phyloP scores from a whole-genome alignment of 1,140 invertebrate species.

The Cydia amplana region DNA sequence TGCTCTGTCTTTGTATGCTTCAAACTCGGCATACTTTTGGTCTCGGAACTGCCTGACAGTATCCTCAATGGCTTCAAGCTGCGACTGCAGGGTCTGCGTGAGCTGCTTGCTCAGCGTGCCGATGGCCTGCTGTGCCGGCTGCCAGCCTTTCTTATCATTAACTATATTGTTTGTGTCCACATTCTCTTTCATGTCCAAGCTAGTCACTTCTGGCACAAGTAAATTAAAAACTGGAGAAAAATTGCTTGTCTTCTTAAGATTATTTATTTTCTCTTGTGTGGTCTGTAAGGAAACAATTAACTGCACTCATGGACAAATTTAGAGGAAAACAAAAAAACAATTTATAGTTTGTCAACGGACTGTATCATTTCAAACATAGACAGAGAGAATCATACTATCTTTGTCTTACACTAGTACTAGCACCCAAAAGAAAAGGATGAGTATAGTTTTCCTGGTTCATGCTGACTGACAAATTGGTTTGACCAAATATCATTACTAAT shows the following conservation, averaged over 20 bases:
- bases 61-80: conserved; percentile 72
- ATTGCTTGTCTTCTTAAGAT: conserved; percentile 66
- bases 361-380: too few species aligned
- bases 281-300: conserved; percentile 59
- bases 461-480: too few species aligned
- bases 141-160: conserved; percentile 52
- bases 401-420: too few species aligned
- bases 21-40: conserved; percentile 76
- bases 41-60: conserved; percentile 74
- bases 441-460: too few species aligned
- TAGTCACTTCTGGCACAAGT: conserved; percentile 67
- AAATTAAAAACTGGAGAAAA: conserved; percentile 75
- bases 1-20: conserved; percentile 73
- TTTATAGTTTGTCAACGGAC: too few species aligned
- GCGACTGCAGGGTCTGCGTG: conserved; percentile 64
- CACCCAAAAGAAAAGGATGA: too few species aligned
- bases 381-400: too few species aligned
- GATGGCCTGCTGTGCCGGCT: conserved; percentile 56
- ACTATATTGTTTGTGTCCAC: conserved; percentile 68
- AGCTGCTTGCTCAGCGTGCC: conserved; percentile 70
- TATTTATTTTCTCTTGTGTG: conserved; percentile 60
- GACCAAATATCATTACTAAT: too few species aligned
- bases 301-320: too few species aligned
- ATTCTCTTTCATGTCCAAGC: conserved; percentile 73
- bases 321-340: too few species aligned